Base-by-base conservation (phyloP, 2,797 vertebrate genomes). In the Catharus ustulatus region DNA sequence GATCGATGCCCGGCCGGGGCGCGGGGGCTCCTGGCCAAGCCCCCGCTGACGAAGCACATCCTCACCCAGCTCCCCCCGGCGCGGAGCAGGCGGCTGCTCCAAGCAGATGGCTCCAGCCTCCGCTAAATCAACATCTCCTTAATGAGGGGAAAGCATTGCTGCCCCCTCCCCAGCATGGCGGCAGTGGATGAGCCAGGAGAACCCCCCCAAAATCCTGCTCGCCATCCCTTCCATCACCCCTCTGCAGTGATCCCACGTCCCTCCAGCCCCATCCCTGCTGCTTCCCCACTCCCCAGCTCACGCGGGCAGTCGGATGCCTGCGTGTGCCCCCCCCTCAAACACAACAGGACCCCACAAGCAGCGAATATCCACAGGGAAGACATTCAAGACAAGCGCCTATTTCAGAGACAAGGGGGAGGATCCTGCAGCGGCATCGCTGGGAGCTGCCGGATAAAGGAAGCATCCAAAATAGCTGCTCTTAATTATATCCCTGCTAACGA, bases 401-500 rank as follows among this genome's bases (percentile, higher is more conserved):
- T 91, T 73, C 4, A 6, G 61, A 80, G 80, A 81, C 54, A 66
- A 74, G 54, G 87, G 79, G 91, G 80, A 91, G 89, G 93, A 80
- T 63, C 81, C 92, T 77, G 81, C 94, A 96, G 93, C 40, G 32
- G 89, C 94, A 93, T 92, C 20, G 5, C 95, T 49, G 57, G 32
- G 91, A 95, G 81, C 93, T 80, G 93, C 92, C 92, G 86, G 95
- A 83, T 93, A 84, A 97, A 95, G 80, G 90, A 90, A 94, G 94
- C 87, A 83, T 96, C 94, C 91, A 92, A 96, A 96, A 95, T 95
- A 94, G 95, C 90, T 93, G 93, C 88, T 96, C 94, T 91, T 96
- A 96, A 96, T 97, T 94, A 94, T 94, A 95, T 85, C 88, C 84
- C 64, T 83, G 93, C 93, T 94, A 95, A 93, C 83, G 36, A 94